Evolutionary conservation across 2,888 invertebrate genomes (phyloP).

Genomic region (Microplitis manilae): DNA sequence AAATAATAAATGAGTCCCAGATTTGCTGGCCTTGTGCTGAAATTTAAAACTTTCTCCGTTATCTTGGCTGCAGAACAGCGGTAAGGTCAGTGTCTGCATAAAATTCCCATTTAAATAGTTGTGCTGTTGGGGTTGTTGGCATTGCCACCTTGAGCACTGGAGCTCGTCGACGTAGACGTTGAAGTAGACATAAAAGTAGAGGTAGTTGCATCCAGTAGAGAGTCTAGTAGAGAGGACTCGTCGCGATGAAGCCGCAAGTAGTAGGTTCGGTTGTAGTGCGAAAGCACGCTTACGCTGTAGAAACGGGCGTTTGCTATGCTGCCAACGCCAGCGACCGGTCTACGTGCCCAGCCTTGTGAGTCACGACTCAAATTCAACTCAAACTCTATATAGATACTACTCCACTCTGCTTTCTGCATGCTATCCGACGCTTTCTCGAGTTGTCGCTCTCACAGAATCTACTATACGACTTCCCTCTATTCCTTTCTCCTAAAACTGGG

Average conservation of each 20-base stretch:
- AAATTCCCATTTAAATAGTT: constrained; percentile 54
- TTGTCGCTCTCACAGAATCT: constrained; percentile 40
- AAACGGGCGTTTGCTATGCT: constrained; percentile 68
- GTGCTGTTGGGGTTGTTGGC: constrained; percentile 39
- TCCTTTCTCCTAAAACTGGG: constrained; percentile 38
- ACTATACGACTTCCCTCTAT: constrained; percentile 32
- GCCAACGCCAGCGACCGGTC: constrained; percentile 64
- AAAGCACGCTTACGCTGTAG: constrained; percentile 11
- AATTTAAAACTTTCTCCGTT: constrained; percentile 70
- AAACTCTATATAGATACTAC: constrained; percentile 54
- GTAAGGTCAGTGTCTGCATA: constrained; percentile 72
- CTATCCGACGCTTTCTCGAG: constrained; percentile 39
- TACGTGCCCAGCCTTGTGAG: constrained; percentile 70
- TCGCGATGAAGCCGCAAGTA: constrained; percentile 43
- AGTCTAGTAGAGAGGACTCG: constrained; percentile 13
- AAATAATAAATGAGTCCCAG: constrained; percentile 16
- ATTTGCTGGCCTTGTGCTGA: constrained; percentile 67
- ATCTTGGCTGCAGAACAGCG: constrained; percentile 54
- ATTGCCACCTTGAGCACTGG: constrained; percentile 37
- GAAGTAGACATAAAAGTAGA: not conserved
- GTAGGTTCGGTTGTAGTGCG: constrained; percentile 44
- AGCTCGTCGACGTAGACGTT: constrained; percentile 30
- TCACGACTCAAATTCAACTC: constrained; percentile 69
- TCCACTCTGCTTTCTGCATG: constrained; percentile 39
- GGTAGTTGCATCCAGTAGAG: not conserved